Conservation (phyloP, 2,797 vertebrate species). For the Rhinoraja longicauda region DNA sequence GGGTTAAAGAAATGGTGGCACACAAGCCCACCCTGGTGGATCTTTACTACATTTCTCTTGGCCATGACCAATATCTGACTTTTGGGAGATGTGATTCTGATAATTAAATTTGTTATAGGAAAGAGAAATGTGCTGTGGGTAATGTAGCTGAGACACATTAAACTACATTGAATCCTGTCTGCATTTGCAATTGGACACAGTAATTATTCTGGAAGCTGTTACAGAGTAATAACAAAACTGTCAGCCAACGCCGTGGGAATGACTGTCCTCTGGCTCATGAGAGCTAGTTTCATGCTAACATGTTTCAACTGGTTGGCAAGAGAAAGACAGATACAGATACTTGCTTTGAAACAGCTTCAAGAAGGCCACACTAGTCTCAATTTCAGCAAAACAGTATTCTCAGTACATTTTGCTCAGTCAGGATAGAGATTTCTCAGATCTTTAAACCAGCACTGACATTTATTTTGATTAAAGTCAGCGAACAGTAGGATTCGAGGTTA, state of each 20-base stretch:
- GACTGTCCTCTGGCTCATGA: background rate
- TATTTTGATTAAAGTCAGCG: background rate
- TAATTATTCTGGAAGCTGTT: background rate
- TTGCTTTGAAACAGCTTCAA: background rate
- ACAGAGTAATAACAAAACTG: background rate
- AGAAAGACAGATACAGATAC: background rate
- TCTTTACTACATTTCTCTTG: no score
- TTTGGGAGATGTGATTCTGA: no score
- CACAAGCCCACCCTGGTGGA: no score
- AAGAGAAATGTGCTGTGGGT: background rate
- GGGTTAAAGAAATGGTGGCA: no score
- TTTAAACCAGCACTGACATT: background rate
- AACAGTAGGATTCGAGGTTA: background rate
- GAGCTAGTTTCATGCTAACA: background rate
- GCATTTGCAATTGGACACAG: background rate
- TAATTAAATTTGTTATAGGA: no score
- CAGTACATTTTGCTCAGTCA: no score
- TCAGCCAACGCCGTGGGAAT: background rate
- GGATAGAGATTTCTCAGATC: background rate
- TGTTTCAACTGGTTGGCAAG: constrained; percentile 8
- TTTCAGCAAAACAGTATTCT: background rate
- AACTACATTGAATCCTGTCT: background rate
- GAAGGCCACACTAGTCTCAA: background rate
- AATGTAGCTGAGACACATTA: background rate
- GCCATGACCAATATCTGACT: no score